Evolutionary conservation across 1,140 invertebrate species (phyloP).

Genomic region (Thalassaphorura encarpata): DNA sequence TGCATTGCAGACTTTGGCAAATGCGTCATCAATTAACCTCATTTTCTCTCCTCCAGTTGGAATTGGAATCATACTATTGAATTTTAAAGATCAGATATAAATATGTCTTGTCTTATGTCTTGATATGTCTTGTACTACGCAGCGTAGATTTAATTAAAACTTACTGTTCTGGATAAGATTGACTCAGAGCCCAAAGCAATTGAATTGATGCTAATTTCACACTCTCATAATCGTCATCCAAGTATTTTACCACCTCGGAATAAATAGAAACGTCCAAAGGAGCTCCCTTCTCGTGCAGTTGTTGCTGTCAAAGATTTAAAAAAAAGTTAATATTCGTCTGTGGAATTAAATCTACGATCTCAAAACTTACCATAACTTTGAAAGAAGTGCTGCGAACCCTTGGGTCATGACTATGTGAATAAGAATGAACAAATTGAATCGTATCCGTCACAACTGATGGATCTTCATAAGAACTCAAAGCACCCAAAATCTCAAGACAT

Average conservation of each 20-base stretch:
- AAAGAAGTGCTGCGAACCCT: constrained; percentile 78
- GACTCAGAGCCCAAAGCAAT: constrained; percentile 72
- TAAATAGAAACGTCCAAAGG: constrained; percentile 67
- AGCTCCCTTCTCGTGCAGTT: constrained; percentile 65
- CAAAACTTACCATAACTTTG: constrained; percentile 58
- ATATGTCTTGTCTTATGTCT: too few relatives aligned
- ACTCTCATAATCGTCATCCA: constrained; percentile 90
- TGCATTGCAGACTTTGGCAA: constrained; percentile 86
- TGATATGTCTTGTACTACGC: too few relatives aligned
- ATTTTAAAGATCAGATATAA: too few relatives aligned
- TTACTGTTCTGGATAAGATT: constrained; percentile 78
- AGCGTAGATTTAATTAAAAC: constrained; percentile 20
- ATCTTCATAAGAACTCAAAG: constrained; percentile 44
- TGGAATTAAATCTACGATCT: constrained; percentile 3
- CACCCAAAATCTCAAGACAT: constrained; percentile 63
- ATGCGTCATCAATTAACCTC: constrained; percentile 89
- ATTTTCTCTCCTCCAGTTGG: constrained; percentile 45
- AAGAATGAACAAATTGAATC: constrained; percentile 60
- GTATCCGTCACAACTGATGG: constrained; percentile 43
- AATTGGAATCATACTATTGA: constrained; percentile 11
- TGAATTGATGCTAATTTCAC: constrained; percentile 76
- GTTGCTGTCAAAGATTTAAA: constrained; percentile 38
- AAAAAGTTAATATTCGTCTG: background rate
- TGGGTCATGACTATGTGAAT: constrained; percentile 78
- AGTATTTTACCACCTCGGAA: constrained; percentile 63